Evolutionary conservation across 2,888 invertebrate genomes (phyloP).

Genomic region (Neoaliturus tenellus): DNA sequence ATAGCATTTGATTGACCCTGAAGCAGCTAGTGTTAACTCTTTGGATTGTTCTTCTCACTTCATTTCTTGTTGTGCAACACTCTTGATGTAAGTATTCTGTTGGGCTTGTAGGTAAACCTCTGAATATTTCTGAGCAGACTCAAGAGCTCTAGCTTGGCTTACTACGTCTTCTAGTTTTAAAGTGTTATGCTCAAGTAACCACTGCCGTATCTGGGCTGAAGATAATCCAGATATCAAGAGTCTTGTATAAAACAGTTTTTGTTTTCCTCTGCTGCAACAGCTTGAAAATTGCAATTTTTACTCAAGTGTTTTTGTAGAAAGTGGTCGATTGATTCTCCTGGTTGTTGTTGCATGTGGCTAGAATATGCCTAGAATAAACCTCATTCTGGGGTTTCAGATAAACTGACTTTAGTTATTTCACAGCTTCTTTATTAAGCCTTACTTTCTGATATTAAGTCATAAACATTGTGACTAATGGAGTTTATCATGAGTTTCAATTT

Average conservation of each 20-base stretch:
- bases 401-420: not conserved
- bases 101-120: not conserved
- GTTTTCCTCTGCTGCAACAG: not conserved
- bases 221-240: not conserved
- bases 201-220: not conserved
- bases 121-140: slow-evolving; percentile 8
- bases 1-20: not conserved
- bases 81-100: not conserved
- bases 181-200: not conserved
- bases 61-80: not conserved
- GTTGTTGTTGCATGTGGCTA: not conserved
- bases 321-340: not conserved
- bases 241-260: not conserved
- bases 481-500: not conserved
- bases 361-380: not conserved
- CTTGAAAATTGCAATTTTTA: not conserved
- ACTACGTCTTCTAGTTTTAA: not conserved
- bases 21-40: not conserved
- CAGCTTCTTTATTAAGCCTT: not conserved
- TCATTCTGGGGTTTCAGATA: not conserved
- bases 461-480: not conserved
- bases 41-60: not conserved
- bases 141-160: not conserved
- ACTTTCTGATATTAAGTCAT: not conserved
- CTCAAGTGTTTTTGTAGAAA: not conserved